These are phyloP conservation scores for Megaustenia siamemsis DNA, from an alignment of 2,888 invertebrate species.

Conservation along the genomic window DNA sequence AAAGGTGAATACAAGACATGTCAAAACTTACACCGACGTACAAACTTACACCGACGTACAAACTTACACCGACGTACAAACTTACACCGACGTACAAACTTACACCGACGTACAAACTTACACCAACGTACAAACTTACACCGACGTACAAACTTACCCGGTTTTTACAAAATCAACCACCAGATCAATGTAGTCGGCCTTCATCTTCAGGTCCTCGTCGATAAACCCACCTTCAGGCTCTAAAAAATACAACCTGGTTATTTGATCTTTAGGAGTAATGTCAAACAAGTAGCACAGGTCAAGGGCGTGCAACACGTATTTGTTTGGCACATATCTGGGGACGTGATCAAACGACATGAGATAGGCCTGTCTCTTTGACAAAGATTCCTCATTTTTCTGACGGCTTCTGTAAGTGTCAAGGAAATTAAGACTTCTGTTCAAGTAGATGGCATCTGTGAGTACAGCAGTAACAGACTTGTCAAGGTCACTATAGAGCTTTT, in stretches of 20 bases:
- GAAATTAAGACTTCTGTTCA: neutral
- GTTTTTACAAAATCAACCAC: neutral
- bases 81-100: too few relatives aligned
- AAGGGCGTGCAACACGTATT: neutral
- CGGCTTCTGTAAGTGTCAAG: neutral
- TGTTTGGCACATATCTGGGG: neutral
- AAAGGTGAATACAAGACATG: too few relatives aligned
- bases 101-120: too few relatives aligned
- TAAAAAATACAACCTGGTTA: neutral
- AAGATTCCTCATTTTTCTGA: neutral
- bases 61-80: too few relatives aligned
- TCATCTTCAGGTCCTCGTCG: neutral
- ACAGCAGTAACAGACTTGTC: conserved; percentile 4
- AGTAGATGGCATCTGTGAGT: neutral
- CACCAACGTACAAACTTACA: too few relatives aligned
- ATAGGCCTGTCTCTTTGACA: neutral
- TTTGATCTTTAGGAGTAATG: neutral
- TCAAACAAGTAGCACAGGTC: conserved; percentile 27
- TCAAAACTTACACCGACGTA: too few relatives aligned
- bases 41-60: too few relatives aligned
- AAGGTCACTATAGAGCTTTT: neutral
- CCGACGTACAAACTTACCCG: conserved; percentile 15
- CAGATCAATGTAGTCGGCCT: conserved; percentile 11
- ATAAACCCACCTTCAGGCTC: neutral
- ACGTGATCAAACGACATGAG: conserved; percentile 15